Evolutionary conservation across 2,888 invertebrate species (phyloP).

Genomic region (Synanthedon myopaeformis): DNA sequence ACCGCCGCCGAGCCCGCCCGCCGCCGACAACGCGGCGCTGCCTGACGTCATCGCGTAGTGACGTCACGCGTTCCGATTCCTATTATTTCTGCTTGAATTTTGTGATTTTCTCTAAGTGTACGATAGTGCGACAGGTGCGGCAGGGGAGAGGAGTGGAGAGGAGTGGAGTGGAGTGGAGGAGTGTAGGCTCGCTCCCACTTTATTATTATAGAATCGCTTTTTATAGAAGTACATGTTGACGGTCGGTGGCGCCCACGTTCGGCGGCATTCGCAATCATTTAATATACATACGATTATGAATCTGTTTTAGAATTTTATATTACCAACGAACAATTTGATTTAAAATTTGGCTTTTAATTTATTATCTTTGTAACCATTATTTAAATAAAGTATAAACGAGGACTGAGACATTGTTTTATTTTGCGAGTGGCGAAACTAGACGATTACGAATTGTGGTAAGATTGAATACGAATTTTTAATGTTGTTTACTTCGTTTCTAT

Average conservation of each 20-base stretch:
- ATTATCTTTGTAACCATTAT: conserved; percentile 69
- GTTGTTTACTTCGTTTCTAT: conserved; percentile 53
- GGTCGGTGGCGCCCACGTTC: conserved; percentile 20
- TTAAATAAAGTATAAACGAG: conserved; percentile 63
- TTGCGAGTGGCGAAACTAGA: not conserved
- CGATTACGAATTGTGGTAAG: conserved; percentile 1
- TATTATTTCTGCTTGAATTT: conserved; percentile 67
- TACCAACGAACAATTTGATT: conserved; percentile 66
- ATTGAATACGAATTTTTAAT: conserved; percentile 2
- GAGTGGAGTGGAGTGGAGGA: conserved; percentile 58
- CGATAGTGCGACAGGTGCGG: conserved; percentile 32
- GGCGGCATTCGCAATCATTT: conserved; percentile 25
- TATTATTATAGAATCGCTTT: conserved; percentile 68
- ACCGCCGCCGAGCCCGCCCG: conserved; percentile 64
- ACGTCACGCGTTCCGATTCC: not conserved
- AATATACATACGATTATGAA: conserved; percentile 55
- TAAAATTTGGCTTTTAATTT: conserved; percentile 67
- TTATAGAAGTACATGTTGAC: conserved; percentile 53
- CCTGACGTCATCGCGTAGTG: conserved; percentile 62
- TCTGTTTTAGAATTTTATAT: conserved; percentile 70
- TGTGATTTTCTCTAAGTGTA: conserved; percentile 70
- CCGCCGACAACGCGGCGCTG: conserved; percentile 46
- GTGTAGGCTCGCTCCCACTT: conserved; percentile 46
- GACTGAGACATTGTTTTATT: conserved; percentile 67
- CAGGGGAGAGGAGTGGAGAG: conserved; percentile 57